A percentile compares a stretch with the other conserved stretches of the same genome.
phyloP scores from a whole-genome alignment of 2,797 vertebrate species.

The Sorex maritimensis region DNA sequence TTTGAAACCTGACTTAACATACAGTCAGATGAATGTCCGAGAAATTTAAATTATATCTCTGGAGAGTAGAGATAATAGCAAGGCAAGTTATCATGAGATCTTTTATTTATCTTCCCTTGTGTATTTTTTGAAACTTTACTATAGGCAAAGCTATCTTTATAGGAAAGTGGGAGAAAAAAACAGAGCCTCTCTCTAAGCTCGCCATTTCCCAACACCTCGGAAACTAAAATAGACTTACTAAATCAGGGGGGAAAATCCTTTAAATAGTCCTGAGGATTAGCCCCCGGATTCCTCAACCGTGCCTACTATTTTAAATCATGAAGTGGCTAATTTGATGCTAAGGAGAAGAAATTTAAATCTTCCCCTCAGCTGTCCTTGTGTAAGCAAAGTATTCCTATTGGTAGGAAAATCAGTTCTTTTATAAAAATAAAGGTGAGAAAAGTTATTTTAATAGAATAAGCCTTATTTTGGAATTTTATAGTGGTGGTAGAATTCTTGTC shows the following conservation, averaged over 20 bases:
- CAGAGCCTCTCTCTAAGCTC: neutral
- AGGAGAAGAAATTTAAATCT: neutral
- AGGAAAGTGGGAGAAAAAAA: neutral
- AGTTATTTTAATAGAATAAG: slow-evolving; percentile 6
- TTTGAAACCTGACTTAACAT: neutral
- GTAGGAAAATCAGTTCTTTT: slow-evolving; percentile 47
- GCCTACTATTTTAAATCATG: neutral
- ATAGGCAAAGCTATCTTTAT: slow-evolving; percentile 50
- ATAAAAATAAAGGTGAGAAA: slow-evolving; percentile 41
- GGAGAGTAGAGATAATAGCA: neutral
- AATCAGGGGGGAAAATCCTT: neutral
- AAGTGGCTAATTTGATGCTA: neutral
- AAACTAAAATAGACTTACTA: slow-evolving; percentile 49
- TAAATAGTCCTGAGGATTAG: slow-evolving; percentile 47
- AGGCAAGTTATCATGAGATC: neutral
- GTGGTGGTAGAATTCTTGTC: neutral
- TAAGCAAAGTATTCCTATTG: slow-evolving; percentile 49
- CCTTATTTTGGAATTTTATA: neutral
- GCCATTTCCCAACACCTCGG: slow-evolving; percentile 20
- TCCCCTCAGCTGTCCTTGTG: neutral
- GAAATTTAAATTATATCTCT: slow-evolving; percentile 39
- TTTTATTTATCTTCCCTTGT: slow-evolving; percentile 4
- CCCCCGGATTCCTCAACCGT: slow-evolving; percentile 12
- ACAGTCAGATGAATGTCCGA: slow-evolving; percentile 18
- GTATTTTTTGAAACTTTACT: neutral